Evolutionary conservation across 1,140 invertebrate genomes (phyloP), one percentile per base, ranked within the genome.

Genomic region (Hycleus cichorii): DNA sequence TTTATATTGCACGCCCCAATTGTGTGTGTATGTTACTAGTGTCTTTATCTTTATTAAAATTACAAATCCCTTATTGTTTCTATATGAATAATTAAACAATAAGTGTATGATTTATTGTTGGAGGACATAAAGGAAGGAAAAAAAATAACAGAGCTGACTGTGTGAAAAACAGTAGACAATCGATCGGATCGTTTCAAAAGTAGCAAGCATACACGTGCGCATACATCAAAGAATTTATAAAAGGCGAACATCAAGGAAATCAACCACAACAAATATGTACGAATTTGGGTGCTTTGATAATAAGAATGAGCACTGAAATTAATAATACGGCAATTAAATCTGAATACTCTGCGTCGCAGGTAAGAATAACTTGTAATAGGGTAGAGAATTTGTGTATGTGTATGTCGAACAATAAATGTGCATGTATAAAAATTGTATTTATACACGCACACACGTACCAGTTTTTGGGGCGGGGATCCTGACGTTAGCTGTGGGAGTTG

Each of bases 401-500:
- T 46, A 3, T 4, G 43, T 18, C 2, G 18, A 18, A 18, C 18
- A 18, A 42, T 52, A 39, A 43, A 11, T 50, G 49, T 4, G 46
- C 43, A 9, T 54, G 45, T 47, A 9, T 25, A 50, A 12, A 32
- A 18, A 18, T 47, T 48, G 54, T n/a, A 24, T 50, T 46, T 39
- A 27, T 47, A 45, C 49, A 38, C 57, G 32, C 32, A 32, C 32
- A 32, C 32, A 32, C 4, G 32, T 57, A 44, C 53, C 60, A 56
- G 54, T 57, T 64, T 42, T 42, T 64, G 60, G 67, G 64, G 64
- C 64, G 64, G 59, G 63, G 55, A 48, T 49, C 57, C 47, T 63
- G 62, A 54, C 62, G 67, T 63, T 59, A 43, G 50, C 60, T 71
- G 70, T 70, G 68, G 70, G 70, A 62, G 68, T 70, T 69, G 59